Base-by-base conservation (phyloP, 2,113 vertebrate species). In the Caranx ignobilis region DNA sequence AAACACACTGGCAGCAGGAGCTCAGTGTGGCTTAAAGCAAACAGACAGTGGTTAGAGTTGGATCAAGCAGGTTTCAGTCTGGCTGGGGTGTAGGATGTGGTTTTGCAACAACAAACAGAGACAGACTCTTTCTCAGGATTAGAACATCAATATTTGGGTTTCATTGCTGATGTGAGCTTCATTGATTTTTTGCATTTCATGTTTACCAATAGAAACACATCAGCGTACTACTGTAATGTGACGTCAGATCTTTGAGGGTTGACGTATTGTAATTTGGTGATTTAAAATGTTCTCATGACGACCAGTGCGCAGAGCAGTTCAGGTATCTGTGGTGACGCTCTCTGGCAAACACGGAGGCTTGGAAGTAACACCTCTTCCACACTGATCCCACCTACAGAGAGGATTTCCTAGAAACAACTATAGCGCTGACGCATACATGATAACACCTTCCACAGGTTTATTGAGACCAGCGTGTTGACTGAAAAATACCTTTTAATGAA, bases 51-150 rank as follows among this genome's bases (percentile, higher is more conserved):
- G 56, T 64, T 32, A 8, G 31, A 16, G 56, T 21, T 26, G 6
- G 48, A 12, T 59, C 6, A 26, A 47, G 15, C 55, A 34, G 54
- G 9, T 45, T 68, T 64, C 8, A 59, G 37, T 10, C 12, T 11
- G 2, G 10, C n/a, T 72, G 34, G 12, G 13, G 10, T 0, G 3
- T 19, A 41, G 15, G 34, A 16, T 64, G 56, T 52, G n/a, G 6
- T 72, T 82, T 31, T 66, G 59, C 66, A 50, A 39, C 9, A 64
- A n/a, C 60, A 52, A 76, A 75, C 34, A 21, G 35, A 62, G 32
- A 11, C 31, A 34, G n/a, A 12, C 6, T 39, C 11, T 67, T 43
- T 65, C 43, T 26, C n/a, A 10, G 45, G 18, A 68, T 0, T 2
- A 62, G 13, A 45, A 13, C 9, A 8, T 0, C 41, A 77, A 45